Conservation (phyloP, 53 echinoderm and acorn worm species). For the Luidia sarsii region DNA sequence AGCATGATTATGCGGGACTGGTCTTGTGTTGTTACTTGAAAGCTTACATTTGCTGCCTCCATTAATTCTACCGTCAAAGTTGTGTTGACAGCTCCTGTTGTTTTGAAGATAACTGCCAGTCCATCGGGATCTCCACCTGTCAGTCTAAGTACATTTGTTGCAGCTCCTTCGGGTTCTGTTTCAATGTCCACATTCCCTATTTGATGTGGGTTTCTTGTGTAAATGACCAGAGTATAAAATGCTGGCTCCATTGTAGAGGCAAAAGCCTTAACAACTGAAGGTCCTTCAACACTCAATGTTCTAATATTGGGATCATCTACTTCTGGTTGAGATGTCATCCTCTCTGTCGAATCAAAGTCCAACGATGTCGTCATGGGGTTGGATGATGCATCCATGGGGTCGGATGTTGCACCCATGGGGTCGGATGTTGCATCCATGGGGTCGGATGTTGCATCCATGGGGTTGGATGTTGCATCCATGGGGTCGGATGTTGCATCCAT, state of each 20-base stretch:
- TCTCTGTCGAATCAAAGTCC: background rate
- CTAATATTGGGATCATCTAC: background rate
- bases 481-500: no score
- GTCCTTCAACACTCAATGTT: constrained; percentile 13
- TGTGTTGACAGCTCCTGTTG: background rate
- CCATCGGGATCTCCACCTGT: background rate
- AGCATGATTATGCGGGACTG: background rate
- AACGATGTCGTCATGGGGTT: background rate
- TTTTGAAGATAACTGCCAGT: background rate
- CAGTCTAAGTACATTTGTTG: background rate
- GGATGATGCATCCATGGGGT: background rate
- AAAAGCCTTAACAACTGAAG: background rate
- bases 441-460: background rate
- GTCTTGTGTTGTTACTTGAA: constrained; percentile 22
- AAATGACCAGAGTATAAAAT: background rate
- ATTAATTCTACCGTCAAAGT: background rate
- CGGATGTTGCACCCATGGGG: background rate
- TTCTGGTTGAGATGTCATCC: constrained; percentile 1
- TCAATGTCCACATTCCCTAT: background rate
- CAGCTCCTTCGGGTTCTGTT: constrained; percentile 1
- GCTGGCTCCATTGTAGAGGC: background rate
- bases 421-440: background rate
- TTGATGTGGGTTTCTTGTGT: background rate
- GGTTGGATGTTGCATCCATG: no score
- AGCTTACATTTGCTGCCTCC: background rate